Conservation (phyloP, 92 coral and sea anemone genomes). For the Heteractis magnifica region DNA sequence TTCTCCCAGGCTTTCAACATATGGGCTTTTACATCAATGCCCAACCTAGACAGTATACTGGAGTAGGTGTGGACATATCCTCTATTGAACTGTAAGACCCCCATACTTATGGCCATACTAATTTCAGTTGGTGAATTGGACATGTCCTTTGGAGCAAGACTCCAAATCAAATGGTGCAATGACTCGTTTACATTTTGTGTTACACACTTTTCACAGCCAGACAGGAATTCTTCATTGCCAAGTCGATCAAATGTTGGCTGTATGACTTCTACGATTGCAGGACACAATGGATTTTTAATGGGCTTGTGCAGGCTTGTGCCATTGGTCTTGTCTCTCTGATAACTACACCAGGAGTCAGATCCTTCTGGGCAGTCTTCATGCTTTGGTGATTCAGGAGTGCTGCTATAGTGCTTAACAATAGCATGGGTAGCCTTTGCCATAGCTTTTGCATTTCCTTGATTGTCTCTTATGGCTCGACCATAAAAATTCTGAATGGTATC, state of each 20-base stretch:
- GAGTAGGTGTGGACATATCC: constrained; percentile 32
- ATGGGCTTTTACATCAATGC: constrained; percentile 13
- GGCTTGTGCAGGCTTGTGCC: constrained; percentile 25
- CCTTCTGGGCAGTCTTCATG: constrained; percentile 47
- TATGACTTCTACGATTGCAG: constrained; percentile 43
- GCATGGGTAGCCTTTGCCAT: constrained; percentile 51
- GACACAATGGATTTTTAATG: constrained; percentile 31
- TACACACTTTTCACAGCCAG: constrained; percentile 46
- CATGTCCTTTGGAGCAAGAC: constrained; percentile 46
- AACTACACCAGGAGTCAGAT: constrained; percentile 48
- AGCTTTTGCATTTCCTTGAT: constrained; percentile 40
- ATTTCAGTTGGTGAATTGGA: constrained; percentile 2
- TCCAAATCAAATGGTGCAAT: constrained; percentile 58
- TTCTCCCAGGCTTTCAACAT: constrained; percentile 39
- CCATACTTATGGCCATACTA: constrained; percentile 10
- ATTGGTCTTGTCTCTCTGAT: constrained; percentile 41
- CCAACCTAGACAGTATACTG: constrained; percentile 32
- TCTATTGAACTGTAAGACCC: constrained; percentile 10
- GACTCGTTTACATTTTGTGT: constrained; percentile 57
- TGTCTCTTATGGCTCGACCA: constrained; percentile 38
- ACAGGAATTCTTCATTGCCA: constrained; percentile 42
- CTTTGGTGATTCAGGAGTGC: constrained; percentile 35
- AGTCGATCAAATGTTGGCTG: constrained; percentile 52
- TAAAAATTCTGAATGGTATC: constrained; percentile 52
- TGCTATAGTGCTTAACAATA: constrained; percentile 51